Evolutionary conservation across 2,888 invertebrate genomes (phyloP), one percentile per base, ranked within the genome.

Genomic region (Acrobasis suavella): DNA sequence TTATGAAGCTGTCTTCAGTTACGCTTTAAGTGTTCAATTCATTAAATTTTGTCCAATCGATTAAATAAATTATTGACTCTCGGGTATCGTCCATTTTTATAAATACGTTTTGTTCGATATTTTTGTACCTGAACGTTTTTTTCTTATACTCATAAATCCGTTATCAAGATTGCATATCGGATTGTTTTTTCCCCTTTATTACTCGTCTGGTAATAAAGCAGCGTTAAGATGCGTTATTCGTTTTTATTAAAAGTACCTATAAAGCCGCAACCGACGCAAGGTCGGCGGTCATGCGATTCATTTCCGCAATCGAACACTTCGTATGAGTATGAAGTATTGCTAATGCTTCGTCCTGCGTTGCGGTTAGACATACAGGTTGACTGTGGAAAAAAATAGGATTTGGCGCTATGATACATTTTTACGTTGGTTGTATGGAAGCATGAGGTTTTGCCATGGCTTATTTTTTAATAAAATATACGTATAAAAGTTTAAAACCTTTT

Each of bases 231-330:
- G 56, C 46, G 1, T 42, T 67, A 73, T 67, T 63, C 68, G 68
- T 63, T 65, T 60, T 66, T 72, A 70, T 74, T 71, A n/a, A n/a
- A n/a, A n/a, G 22, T 22, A 32, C 32, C 8, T 8, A 51, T 76
- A 73, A 74, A 76, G 77, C 82, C 80, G 71, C 82, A 77, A 71
- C 62, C 68, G 71, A 64, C 65, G 70, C 84, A 86, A 87, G 88
- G 87, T 80, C 81, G 76, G 72, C 74, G 77, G 75, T 82, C 82
- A 81, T 78, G 76, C 77, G 75, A 77, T 76, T 74, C 72, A 78
- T 84, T 86, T 89, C 89, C 86, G 87, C 80, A 83, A 87, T 74
- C 69, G 63, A 77, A 87, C 72, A 80, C 82, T 73, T 68, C 66
- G 68, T 75, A 22, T n/a, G n/a, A n/a, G n/a, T 22, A 74, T 75